Evolutionary conservation across 2,113 vertebrate species (phyloP).

Genomic region (Myocastor coypus): DNA sequence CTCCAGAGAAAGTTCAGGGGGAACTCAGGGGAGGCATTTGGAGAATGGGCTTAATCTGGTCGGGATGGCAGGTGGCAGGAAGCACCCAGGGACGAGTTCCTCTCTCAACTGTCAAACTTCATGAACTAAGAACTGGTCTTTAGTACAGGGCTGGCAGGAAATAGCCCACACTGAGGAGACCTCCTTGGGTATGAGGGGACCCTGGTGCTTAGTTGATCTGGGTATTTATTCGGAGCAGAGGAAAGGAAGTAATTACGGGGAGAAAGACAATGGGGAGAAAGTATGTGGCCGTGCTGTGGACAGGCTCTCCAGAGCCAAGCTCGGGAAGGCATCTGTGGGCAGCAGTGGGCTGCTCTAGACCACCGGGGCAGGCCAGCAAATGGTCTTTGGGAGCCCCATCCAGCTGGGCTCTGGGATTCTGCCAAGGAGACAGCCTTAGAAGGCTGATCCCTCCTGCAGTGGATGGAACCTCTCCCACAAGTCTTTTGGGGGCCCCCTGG

Average conservation of each 20-base stretch:
- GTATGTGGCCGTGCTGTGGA: rapidly evolving
- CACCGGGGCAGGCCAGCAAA: not conserved
- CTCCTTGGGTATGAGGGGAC: not conserved
- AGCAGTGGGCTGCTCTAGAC: not conserved
- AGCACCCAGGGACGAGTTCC: not conserved
- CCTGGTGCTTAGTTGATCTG: not conserved
- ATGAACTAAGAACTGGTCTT: not conserved
- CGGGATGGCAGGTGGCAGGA: constrained; percentile 19
- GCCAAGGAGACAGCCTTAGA: not conserved
- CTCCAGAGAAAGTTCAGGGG: not conserved
- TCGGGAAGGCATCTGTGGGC: not conserved
- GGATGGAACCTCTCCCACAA: not conserved
- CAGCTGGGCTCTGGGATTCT: not conserved
- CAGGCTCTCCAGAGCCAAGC: not conserved
- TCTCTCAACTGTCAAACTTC: not conserved
- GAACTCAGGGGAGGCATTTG: not conserved
- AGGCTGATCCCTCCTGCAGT: not conserved
- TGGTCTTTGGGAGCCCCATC: not conserved
- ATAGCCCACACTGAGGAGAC: not conserved
- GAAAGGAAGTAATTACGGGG: not conserved
- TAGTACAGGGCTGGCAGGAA: not conserved
- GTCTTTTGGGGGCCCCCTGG: not conserved
- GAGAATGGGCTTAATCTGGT: not conserved
- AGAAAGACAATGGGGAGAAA: not conserved
- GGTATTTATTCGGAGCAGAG: not conserved